Percentiles rank a stretch among this genome's conserved stretches.
Evolutionary conservation across 2,888 invertebrate species (phyloP).

Genomic region (Amphipoea oculea): DNA sequence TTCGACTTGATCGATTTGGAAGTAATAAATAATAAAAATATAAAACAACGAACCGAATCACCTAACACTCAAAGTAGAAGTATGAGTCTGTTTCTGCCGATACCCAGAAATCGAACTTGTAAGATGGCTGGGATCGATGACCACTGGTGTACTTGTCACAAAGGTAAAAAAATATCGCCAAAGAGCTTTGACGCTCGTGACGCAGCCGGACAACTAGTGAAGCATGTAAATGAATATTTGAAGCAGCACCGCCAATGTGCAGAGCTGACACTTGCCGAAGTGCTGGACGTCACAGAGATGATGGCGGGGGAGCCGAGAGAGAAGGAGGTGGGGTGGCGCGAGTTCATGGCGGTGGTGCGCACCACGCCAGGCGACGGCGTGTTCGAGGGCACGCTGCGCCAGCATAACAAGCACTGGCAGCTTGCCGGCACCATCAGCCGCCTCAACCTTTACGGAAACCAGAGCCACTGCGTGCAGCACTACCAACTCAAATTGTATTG

Average conservation of each 20-base stretch:
- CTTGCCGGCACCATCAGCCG: constrained; percentile 94
- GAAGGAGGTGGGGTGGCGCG: constrained; percentile 86
- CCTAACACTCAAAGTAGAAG: constrained; percentile 88
- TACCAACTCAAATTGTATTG: constrained; percentile 94
- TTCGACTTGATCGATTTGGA: constrained; percentile 91
- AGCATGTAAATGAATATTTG: constrained; percentile 92
- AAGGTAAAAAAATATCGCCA: constrained; percentile 89
- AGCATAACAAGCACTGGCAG: constrained; percentile 78
- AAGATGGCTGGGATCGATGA: constrained; percentile 94
- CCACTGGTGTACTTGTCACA: constrained; percentile 97
- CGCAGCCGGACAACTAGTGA: constrained; percentile 91
- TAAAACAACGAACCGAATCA: constrained; percentile 77
- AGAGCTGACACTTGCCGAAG: constrained; percentile 90
- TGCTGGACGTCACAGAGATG: constrained; percentile 93
- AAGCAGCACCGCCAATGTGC: constrained; percentile 92
- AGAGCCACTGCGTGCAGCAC: constrained; percentile 94
- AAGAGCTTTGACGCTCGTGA: constrained; percentile 89
- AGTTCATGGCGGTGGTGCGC: constrained; percentile 92
- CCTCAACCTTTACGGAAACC: constrained; percentile 95
- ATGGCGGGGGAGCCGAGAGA: constrained; percentile 80
- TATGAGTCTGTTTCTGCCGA: constrained; percentile 94
- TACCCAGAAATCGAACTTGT: constrained; percentile 94
- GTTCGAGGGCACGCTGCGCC: constrained; percentile 94
- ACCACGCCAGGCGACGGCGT: constrained; percentile 93
- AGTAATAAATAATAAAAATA: constrained; percentile 81